Conservation (phyloP, 2,888 invertebrate genomes). For the Tridacna crocea region DNA sequence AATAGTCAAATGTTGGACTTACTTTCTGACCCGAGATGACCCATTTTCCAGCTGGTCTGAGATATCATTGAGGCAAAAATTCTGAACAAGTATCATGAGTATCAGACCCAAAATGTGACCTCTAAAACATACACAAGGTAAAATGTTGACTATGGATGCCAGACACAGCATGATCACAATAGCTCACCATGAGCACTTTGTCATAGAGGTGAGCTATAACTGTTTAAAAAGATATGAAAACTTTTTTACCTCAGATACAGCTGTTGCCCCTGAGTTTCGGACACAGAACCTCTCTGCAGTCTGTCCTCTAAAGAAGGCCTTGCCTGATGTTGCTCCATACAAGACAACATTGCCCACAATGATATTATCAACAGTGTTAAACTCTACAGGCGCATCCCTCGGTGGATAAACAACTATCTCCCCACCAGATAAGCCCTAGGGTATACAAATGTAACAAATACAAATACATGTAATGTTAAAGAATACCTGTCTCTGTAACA, state of each 20-base stretch:
- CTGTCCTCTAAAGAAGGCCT: conserved; percentile 96
- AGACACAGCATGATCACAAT: no score
- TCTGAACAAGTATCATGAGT: no score
- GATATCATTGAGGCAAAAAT: no score
- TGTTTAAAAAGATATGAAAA: no score
- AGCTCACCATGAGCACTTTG: no score
- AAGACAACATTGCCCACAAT: conserved; percentile 99
- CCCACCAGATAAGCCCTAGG: conserved; percentile 95
- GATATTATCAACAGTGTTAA: conserved; percentile 96
- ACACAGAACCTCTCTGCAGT: conserved; percentile 99
- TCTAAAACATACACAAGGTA: no score
- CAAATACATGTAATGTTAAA: conserved; percentile 16
- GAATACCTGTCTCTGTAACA: background rate
- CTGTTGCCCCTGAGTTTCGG: conserved; percentile 97
- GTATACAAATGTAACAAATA: conserved; percentile 21
- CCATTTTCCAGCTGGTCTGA: no score
- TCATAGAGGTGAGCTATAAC: no score
- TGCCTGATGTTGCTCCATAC: conserved; percentile 98
- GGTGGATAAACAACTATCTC: conserved; percentile 96
- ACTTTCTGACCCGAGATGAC: no score
- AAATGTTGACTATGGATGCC: no score
- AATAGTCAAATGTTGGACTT: no score
- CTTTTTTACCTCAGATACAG: conserved; percentile 92
- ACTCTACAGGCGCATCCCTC: conserved; percentile 89
- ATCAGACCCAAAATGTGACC: no score